These are phyloP conservation scores for Labeo catla DNA, from an alignment of 2,113 vertebrate genomes.

Conservation along the genomic window DNA sequence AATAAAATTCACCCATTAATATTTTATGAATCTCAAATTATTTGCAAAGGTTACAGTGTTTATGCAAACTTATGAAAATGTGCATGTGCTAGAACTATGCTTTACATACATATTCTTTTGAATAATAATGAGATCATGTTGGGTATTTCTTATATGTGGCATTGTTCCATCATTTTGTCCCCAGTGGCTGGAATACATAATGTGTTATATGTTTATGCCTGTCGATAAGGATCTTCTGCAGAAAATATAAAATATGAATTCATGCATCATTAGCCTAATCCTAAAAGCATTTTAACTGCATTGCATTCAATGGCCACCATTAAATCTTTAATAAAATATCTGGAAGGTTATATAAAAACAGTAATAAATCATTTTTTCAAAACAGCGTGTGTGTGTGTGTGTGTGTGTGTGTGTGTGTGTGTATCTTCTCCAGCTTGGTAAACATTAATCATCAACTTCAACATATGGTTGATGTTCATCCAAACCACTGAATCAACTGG, in stretches of 20 bases:
- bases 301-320: not conserved
- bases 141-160: constrained; percentile 1
- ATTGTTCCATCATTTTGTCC: constrained; percentile 11
- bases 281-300: not conserved
- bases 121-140: constrained; percentile 13
- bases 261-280: constrained; percentile 34
- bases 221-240: not conserved
- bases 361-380: not conserved
- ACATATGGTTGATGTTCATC: constrained; percentile 66
- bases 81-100: not conserved
- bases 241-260: constrained; percentile 1
- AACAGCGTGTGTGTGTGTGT: constrained; percentile 34
- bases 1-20: not conserved
- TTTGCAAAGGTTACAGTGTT: not conserved
- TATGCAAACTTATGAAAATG: not conserved
- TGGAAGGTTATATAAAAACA: constrained; percentile 1
- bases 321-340: constrained; percentile 21
- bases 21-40: not conserved
- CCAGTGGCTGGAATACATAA: constrained; percentile 29
- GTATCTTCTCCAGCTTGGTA: constrained; percentile 40
- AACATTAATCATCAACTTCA: constrained; percentile 66
- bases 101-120: not conserved
- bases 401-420: not conserved
- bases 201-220: not conserved
- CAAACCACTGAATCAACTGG: constrained; percentile 46